Base-by-base conservation (phyloP, 1,140 invertebrate species). In the Neodiprion lecontei region DNA sequence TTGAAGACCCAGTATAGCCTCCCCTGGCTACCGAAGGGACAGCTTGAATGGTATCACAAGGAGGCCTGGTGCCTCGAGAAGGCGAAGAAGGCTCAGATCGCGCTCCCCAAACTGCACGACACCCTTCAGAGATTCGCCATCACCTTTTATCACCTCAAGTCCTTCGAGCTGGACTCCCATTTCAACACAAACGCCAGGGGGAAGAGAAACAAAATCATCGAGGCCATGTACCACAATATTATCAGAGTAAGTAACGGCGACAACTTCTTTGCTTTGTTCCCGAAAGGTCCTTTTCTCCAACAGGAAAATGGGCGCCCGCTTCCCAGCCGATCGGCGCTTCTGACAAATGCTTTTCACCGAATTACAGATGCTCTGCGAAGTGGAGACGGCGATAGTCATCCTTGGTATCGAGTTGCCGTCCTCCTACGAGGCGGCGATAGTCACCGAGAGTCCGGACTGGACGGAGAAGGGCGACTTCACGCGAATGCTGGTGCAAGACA, bases 331-430 rank as follows among this genome's bases (percentile, higher is more conserved):
- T 40, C 65, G 48, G 28, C 2, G 10, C 23, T 47, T 73, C 48
- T 74, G 47, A 67, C 9, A 40, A 23, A 61, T 14, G 11, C 5
- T 9, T 14, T 61, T 17, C 53, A 61, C 11, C 53, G n/a, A 61
- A 14, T 81, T 77, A 1, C 79, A 90, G 89, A 82, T 89, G 70
- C 75, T 89, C 17, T 89, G 88, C 78, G 89, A 90, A 74, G 88
- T 89, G n/a, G 88, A 89, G 61, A 86, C 85, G 0, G 85, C 85
- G 1, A 86, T 89, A 47, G 47, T 80, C 21, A 83, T 85, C 74
- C 65, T 88, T 7, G 84, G 84, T 2, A 69, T 85, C 2, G 72
- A 83, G 49, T 28, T 84, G 17, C 81, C 86, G 3, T 72, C 70
- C 2, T 68, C 73, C 8, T 81, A 85, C 17, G 79, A 82, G 7